Evolutionary conservation across 2,888 invertebrate genomes (phyloP).

Genomic region (Coremacera marginata): DNA sequence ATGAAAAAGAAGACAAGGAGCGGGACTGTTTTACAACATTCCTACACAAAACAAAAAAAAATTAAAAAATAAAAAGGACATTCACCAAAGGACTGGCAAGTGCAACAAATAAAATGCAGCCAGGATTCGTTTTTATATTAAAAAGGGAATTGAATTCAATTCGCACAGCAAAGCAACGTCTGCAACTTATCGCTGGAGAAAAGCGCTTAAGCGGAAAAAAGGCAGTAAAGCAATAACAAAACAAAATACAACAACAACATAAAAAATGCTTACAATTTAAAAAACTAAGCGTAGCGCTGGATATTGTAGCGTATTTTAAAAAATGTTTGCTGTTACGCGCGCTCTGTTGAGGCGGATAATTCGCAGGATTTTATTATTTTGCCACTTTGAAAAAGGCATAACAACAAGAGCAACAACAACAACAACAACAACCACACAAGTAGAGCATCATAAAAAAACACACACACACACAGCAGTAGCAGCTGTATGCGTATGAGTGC

Average conservation of each 20-base stretch:
- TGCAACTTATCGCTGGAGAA: conserved; percentile 62
- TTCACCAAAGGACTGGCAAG: conserved; percentile 1
- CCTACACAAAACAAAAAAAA: no score
- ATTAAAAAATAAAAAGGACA: no score
- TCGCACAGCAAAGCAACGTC: conserved; percentile 54
- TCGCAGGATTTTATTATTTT: conserved; percentile 39
- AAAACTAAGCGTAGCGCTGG: background rate
- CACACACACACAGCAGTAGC: background rate
- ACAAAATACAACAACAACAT: background rate
- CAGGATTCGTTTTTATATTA: conserved; percentile 34
- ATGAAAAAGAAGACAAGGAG: background rate
- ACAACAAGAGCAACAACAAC: conserved; percentile 2
- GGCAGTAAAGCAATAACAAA: conserved; percentile 36
- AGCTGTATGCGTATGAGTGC: background rate
- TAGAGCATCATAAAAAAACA: conserved; percentile 7
- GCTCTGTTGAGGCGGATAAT: conserved; percentile 31
- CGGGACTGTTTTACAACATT: background rate
- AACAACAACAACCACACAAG: conserved; percentile 11
- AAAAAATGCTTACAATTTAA: background rate
- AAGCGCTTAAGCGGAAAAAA: conserved; percentile 54
- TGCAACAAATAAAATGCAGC: conserved; percentile 37
- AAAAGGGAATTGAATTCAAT: conserved; percentile 41
- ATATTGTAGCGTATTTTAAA: conserved; percentile 12
- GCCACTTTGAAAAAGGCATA: conserved; percentile 23
- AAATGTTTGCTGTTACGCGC: background rate